Evolutionary conservation across 2,113 vertebrate species (phyloP).

Genomic region (Myotis brandtii): DNA sequence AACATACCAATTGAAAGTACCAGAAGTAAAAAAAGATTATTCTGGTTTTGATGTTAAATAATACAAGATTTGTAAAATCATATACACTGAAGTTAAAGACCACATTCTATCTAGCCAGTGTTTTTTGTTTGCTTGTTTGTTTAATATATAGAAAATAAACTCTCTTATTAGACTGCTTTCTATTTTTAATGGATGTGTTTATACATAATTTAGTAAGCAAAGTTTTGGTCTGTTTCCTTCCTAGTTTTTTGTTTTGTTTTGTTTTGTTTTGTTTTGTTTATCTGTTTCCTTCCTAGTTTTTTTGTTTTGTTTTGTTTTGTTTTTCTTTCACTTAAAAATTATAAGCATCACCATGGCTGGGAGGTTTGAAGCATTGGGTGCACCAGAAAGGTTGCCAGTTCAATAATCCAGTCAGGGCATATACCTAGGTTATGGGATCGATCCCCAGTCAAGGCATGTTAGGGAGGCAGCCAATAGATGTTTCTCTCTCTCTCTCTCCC

Average conservation of each 20-base stretch:
- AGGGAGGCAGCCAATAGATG: too few relatives aligned
- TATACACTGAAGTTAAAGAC: neutral
- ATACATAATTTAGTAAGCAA: neutral
- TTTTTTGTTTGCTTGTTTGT: neutral
- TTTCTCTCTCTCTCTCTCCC: neutral
- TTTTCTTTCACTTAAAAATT: too few relatives aligned
- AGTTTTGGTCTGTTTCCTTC: neutral
- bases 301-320: neutral
- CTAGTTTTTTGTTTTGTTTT: neutral
- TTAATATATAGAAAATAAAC: neutral
- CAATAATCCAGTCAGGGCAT: too few relatives aligned
- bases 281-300: neutral
- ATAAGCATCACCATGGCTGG: too few relatives aligned
- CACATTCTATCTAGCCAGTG: neutral
- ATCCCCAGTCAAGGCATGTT: too few relatives aligned
- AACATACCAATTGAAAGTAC: neutral
- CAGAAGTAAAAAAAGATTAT: neutral
- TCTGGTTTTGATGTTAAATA: slow-evolving; percentile 37
- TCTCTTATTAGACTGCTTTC: neutral
- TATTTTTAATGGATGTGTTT: neutral
- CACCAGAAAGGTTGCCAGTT: too few relatives aligned
- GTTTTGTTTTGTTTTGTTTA: too few relatives aligned
- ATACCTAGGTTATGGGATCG: too few relatives aligned
- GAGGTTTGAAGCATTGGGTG: too few relatives aligned
- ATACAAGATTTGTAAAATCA: slow-evolving; percentile 34